Percentiles rank a stretch among this genome's conserved stretches.
phyloP scores from a whole-genome alignment of 1,140 invertebrate genomes.

The Carposina sasakii region DNA sequence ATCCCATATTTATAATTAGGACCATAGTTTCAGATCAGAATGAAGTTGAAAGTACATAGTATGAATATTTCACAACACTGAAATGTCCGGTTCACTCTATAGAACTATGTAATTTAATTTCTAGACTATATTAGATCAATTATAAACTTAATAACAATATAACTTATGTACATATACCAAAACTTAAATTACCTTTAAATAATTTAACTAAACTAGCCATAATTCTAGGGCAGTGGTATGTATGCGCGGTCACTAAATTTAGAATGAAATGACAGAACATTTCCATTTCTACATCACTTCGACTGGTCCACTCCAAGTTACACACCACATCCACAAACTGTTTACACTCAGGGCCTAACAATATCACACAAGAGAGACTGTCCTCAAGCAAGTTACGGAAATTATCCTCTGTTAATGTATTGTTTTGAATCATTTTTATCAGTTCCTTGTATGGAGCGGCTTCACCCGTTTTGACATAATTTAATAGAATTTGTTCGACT shows the following conservation, averaged over 20 bases:
- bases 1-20: too few species aligned
- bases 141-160: too few species aligned
- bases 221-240: constrained; percentile 58
- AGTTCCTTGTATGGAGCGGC: constrained; percentile 51
- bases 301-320: constrained; percentile 48
- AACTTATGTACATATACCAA: too few species aligned
- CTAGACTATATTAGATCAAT: too few species aligned
- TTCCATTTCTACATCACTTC: constrained; percentile 45
- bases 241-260: constrained; percentile 61
- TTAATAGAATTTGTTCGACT: constrained; percentile 50
- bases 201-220: constrained; percentile 51
- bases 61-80: too few species aligned
- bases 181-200: constrained; percentile 62
- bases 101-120: too few species aligned
- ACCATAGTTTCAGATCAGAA: too few species aligned
- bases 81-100: too few species aligned
- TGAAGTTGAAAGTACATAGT: too few species aligned
- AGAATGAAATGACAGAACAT: constrained; percentile 53
- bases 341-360: constrained; percentile 52
- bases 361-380: constrained; percentile 51
- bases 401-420: constrained; percentile 56
- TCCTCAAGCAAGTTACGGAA: constrained; percentile 55
- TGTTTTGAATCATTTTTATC: constrained; percentile 53
- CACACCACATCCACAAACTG: constrained; percentile 56
- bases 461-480: constrained; percentile 42